A percentile compares a stretch with the other conserved stretches of the same genome.
Conservation (phyloP, 2,113 vertebrate species). For the Egretta garzetta region DNA sequence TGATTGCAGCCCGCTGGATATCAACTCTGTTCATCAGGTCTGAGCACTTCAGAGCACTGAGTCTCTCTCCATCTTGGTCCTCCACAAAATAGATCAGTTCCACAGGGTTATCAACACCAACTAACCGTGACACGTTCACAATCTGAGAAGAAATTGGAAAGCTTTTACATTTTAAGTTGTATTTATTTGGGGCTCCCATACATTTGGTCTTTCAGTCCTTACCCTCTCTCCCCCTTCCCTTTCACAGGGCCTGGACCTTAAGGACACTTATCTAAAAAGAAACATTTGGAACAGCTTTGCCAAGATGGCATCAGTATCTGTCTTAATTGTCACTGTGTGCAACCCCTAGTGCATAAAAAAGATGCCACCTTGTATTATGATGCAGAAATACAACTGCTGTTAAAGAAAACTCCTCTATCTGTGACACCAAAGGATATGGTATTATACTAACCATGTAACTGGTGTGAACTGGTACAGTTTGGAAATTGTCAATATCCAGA, state of each 20-base stretch:
- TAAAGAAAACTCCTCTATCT: not conserved
- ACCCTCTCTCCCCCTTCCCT: not conserved
- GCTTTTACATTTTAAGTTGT: not conserved
- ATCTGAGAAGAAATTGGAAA: slow-evolving; percentile 77
- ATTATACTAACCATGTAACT: not conserved
- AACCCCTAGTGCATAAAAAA: not conserved
- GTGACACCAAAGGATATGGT: not conserved
- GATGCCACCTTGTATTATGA: not conserved
- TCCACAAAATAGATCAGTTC: slow-evolving; percentile 96
- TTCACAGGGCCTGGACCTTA: not conserved
- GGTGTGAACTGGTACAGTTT: not conserved
- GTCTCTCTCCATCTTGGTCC: slow-evolving; percentile 83
- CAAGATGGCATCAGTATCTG: not conserved
- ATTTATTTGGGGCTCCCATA: not conserved
- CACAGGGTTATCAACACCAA: slow-evolving; percentile 84
- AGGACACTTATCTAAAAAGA: not conserved
- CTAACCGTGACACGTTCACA: slow-evolving; percentile 84
- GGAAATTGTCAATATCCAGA: not conserved
- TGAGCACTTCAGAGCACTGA: slow-evolving; percentile 84
- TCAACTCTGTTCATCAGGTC: slow-evolving; percentile 89
- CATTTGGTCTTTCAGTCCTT: not conserved
- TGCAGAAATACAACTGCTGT: not conserved
- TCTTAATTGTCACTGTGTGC: not conserved
- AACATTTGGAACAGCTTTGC: not conserved
- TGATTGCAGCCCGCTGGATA: slow-evolving; percentile 92